Evolutionary conservation across 2,888 invertebrate species (phyloP).

Genomic region (Tetropium fuscum): DNA sequence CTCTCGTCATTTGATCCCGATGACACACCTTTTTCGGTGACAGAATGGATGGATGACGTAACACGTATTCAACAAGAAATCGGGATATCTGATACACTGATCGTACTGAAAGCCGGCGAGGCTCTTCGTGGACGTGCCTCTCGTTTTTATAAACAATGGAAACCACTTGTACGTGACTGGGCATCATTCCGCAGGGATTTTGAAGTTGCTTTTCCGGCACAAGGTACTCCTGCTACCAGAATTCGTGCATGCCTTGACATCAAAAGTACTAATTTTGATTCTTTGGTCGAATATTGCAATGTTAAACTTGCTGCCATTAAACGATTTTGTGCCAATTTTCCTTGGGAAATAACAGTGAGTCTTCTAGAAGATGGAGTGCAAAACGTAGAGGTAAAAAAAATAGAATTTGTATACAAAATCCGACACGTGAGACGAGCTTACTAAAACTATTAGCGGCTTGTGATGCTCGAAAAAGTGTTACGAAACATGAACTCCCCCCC

Average conservation of each 20-base stretch:
- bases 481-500: neutral
- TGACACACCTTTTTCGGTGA: conserved; percentile 32
- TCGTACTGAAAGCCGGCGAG: conserved; percentile 27
- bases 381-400: conserved; percentile 16
- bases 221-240: conserved; percentile 20
- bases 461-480: conserved; percentile 4
- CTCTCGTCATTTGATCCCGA: conserved; percentile 31
- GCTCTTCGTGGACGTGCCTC: conserved; percentile 33
- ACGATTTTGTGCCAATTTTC: conserved; percentile 12
- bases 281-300: conserved; percentile 20
- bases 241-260: conserved; percentile 20
- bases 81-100: conserved; percentile 30
- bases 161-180: conserved; percentile 30
- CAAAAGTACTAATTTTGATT: conserved; percentile 15
- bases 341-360: conserved; percentile 20
- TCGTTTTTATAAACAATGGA: conserved; percentile 34
- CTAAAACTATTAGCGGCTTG: conserved; percentile 20
- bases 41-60: conserved; percentile 34
- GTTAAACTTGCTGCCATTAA: conserved; percentile 14
- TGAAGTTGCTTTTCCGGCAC: conserved; percentile 28
- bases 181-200: conserved; percentile 30
- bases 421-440: conserved; percentile 14
- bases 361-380: conserved; percentile 12
- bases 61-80: conserved; percentile 29
- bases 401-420: conserved; percentile 11